Base-by-base conservation (phyloP, 2,113 vertebrate genomes). In the Isichthys henryi region DNA sequence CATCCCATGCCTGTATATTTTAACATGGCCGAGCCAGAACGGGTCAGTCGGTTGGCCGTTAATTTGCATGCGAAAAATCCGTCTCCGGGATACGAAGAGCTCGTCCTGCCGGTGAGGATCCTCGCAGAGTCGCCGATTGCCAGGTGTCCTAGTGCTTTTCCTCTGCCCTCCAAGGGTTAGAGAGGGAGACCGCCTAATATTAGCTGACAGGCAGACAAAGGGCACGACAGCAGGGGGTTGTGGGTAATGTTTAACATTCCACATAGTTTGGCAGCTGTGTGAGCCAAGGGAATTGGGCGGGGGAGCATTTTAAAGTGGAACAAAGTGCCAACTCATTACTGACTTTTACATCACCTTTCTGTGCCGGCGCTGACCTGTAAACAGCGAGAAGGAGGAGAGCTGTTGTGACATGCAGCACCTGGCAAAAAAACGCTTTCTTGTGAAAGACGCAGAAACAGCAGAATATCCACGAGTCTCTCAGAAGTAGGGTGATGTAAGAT, bases 131-230 rank as follows among this genome's bases (percentile, higher is more conserved):
- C 87, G 35, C 49, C 92, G 39, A 45, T 58, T 13, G 11, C 43
- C 91, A 90, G 87, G 91, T 93, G 90, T 92, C 90, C 53, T 53
- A 89, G 88, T 86, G 88, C 83, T 56, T 89, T 17, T 89, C 91
- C 91, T 91, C 89, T 91, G 90, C 92, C 92, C 93, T 50, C 89
- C 90, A 86, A 91, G 92, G 92, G 88, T 92, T 88, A 83, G 88
- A 89, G 91, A 89, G 91, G 90, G 92, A 86, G 91, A 90, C 91
- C 74, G 80, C 43, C 89, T 95, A 95, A 95, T 95, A 91, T 92
- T 92, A 92, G 92, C 89, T 93, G 95, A 93, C 94, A 94, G 91
- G 39, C 89, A 88, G 80, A 96, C 94, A 96, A 96, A 95, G 93
- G 92, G 92, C 90, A 91, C 48, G 91, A 58, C 93, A 27, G 45